Conservation (phyloP, 2,888 invertebrate species). For the Nowickia ferox region DNA sequence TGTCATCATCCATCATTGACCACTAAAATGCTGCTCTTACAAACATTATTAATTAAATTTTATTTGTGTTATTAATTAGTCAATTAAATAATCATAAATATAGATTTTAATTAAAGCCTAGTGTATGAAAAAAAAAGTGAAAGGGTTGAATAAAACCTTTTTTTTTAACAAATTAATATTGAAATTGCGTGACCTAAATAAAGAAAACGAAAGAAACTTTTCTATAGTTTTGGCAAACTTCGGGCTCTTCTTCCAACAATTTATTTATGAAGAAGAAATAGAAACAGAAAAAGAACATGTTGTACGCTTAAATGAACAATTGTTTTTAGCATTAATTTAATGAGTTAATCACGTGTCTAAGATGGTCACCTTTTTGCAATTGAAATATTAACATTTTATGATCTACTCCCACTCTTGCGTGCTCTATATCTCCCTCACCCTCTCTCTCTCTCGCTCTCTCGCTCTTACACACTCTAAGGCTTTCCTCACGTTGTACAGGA, state of each 20-base stretch:
- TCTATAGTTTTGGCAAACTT: slow-evolving; percentile 28
- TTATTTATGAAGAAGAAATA: background rate
- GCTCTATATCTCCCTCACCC: background rate
- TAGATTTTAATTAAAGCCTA: slow-evolving; percentile 31
- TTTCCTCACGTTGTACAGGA: slow-evolving; percentile 10
- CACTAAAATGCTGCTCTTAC: background rate
- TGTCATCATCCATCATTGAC: background rate
- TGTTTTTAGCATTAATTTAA: slow-evolving; percentile 67
- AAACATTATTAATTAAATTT: background rate
- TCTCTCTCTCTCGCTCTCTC: background rate
- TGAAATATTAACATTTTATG: slow-evolving; percentile 56
- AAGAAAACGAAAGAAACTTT: background rate
- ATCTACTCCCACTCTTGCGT: background rate
- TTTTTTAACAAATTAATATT: slow-evolving; percentile 43
- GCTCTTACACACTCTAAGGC: background rate
- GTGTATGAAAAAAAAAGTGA: background rate
- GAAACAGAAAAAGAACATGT: background rate
- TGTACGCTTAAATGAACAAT: slow-evolving; percentile 53
- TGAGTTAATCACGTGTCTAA: slow-evolving; percentile 70
- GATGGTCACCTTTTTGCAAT: slow-evolving; percentile 67
- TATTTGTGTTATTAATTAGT: slow-evolving; percentile 33
- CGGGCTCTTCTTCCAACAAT: background rate
- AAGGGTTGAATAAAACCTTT: slow-evolving; percentile 17
- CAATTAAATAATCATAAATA: slow-evolving; percentile 54
- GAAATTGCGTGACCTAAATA: slow-evolving; percentile 55